Evolutionary conservation across 2,888 invertebrate genomes (phyloP).

Genomic region (Scaptomyza caliginosa): DNA sequence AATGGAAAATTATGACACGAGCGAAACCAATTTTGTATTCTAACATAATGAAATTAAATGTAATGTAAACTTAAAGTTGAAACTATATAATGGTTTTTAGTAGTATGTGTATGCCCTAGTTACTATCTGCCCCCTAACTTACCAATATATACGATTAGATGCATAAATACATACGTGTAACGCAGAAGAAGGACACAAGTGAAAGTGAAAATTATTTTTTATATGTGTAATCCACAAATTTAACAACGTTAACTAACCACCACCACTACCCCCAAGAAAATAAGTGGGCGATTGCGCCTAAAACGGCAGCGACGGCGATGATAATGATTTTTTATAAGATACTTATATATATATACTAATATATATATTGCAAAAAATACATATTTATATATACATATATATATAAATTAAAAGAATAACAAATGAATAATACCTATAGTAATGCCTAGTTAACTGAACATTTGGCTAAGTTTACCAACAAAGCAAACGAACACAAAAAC

Average conservation of each 20-base stretch:
- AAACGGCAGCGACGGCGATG: constrained; percentile 19
- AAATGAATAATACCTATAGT: constrained; percentile 76
- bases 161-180: constrained; percentile 34
- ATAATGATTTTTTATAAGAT: constrained; percentile 52
- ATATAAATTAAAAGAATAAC: constrained; percentile 48
- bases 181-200: constrained; percentile 29
- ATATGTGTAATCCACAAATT: constrained; percentile 72
- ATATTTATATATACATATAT: constrained; percentile 55
- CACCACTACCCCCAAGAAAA: constrained; percentile 50
- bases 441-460: constrained; percentile 73
- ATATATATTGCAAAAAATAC: constrained; percentile 42
- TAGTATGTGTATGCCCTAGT: constrained; percentile 50
- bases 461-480: constrained; percentile 64
- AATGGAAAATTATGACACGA: constrained; percentile 31
- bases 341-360: constrained; percentile 41
- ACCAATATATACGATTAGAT: constrained; percentile 21
- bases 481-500: constrained; percentile 27
- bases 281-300: constrained; percentile 33
- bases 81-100: constrained; percentile 72
- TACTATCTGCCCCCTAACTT: constrained; percentile 25
- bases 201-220: constrained; percentile 60
- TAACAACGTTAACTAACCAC: constrained; percentile 51
- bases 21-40: constrained; percentile 63
- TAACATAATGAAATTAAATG: constrained; percentile 40
- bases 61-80: constrained; percentile 43